A percentile compares a stretch with the other conserved stretches of the same genome.
phyloP scores from a whole-genome alignment of 2,113 vertebrate species.

The Etheostoma cragini region DNA sequence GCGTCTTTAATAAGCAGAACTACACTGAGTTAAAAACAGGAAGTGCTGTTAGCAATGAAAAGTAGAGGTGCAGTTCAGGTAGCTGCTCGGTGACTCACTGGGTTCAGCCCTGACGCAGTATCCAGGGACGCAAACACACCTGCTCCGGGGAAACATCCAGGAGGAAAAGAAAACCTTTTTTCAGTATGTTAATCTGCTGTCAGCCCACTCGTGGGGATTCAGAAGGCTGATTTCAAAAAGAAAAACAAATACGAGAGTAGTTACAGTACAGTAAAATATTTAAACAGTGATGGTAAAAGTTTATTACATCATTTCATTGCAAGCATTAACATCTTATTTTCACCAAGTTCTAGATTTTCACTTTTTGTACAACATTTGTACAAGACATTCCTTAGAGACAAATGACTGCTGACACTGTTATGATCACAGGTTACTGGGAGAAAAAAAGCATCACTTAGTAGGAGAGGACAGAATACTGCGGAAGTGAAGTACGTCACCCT shows the following conservation, averaged over 20 bases:
- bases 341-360: not conserved
- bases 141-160: not conserved
- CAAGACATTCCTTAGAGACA: no score
- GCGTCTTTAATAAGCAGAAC: conserved; percentile 4
- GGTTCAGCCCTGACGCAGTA: not conserved
- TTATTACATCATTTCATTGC: no score
- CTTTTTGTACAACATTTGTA: not conserved
- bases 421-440: not conserved
- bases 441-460: not conserved
- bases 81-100: conserved; percentile 30
- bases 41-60: not conserved
- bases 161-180: conserved; percentile 19
- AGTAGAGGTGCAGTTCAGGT: conserved; percentile 9
- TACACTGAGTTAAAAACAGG: conserved; percentile 30
- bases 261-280: no score
- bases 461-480: not conserved
- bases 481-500: conserved; percentile 41
- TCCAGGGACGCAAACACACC: conserved; percentile 36
- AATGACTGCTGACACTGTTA: not conserved
- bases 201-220: not conserved
- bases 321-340: not conserved
- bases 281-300: no score
- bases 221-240: conserved; percentile 6
- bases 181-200: not conserved
- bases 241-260: not conserved